These are phyloP conservation scores for Seriola rivoliana DNA, from an alignment of 2,113 vertebrate genomes.

Conservation along the genomic window DNA sequence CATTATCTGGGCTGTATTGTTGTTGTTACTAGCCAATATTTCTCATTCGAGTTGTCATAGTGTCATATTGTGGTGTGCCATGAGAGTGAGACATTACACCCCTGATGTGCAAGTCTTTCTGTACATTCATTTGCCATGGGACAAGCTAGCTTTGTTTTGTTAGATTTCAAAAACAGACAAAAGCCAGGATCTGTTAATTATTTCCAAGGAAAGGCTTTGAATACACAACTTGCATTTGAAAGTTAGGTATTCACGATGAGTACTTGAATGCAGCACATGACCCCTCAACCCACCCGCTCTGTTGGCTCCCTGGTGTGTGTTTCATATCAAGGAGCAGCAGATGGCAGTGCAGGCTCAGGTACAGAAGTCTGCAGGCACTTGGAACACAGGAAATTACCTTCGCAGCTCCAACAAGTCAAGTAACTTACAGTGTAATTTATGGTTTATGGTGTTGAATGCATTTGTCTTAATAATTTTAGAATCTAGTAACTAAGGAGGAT, in stretches of 20 bases:
- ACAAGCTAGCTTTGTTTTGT: background rate
- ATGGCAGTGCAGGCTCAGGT: conserved; percentile 75
- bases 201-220: background rate
- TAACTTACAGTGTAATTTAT: background rate
- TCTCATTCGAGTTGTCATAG: background rate
- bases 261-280: conserved; percentile 62
- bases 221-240: background rate
- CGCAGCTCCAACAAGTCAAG: background rate
- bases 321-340: conserved; percentile 68
- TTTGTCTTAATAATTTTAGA: background rate
- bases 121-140: background rate
- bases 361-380: background rate
- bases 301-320: conserved; percentile 19
- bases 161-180: background rate
- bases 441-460: background rate
- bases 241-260: conserved; percentile 7
- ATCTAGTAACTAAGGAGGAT: background rate
- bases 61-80: background rate
- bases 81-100: background rate
- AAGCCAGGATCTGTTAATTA: background rate
- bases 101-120: background rate
- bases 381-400: background rate
- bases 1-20: background rate
- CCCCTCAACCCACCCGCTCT: conserved; percentile 15
- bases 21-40: background rate